Evolutionary conservation across 2,113 vertebrate genomes (phyloP).

Genomic region (Ptyas mucosa): DNA sequence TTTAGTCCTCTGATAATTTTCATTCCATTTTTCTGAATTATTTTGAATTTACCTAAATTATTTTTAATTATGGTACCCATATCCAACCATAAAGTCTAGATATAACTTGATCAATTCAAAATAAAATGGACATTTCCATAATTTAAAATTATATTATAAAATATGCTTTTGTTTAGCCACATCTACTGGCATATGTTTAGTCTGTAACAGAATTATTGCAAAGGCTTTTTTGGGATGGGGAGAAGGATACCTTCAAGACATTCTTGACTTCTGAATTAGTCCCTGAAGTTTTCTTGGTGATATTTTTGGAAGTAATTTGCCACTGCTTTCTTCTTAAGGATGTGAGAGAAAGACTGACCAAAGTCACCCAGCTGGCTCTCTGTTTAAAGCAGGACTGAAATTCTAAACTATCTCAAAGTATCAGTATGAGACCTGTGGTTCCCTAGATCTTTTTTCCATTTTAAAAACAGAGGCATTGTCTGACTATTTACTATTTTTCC

Average conservation of each 20-base stretch:
- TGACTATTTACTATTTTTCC: background rate
- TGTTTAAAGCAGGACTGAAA: background rate
- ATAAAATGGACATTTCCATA: background rate
- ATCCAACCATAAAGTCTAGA: background rate
- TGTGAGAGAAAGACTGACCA: background rate
- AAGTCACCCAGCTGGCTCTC: background rate
- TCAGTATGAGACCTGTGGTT: background rate
- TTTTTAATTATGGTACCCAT: background rate
- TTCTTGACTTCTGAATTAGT: background rate
- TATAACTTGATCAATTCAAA: background rate
- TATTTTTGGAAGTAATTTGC: background rate
- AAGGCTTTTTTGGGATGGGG: background rate
- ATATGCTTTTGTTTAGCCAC: background rate
- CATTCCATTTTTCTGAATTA: background rate
- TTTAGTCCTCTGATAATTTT: background rate
- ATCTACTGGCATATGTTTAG: background rate
- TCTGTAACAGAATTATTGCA: background rate
- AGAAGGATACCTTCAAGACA: background rate
- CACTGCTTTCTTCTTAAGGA: background rate
- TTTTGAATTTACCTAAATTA: background rate
- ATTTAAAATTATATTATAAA: background rate
- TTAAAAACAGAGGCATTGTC: background rate
- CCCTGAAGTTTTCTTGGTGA: background rate
- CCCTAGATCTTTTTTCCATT: background rate
- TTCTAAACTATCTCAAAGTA: background rate